These are phyloP conservation scores for Seira sanloemensis DNA, from an alignment of 2,888 invertebrate species.

Conservation along the genomic window DNA sequence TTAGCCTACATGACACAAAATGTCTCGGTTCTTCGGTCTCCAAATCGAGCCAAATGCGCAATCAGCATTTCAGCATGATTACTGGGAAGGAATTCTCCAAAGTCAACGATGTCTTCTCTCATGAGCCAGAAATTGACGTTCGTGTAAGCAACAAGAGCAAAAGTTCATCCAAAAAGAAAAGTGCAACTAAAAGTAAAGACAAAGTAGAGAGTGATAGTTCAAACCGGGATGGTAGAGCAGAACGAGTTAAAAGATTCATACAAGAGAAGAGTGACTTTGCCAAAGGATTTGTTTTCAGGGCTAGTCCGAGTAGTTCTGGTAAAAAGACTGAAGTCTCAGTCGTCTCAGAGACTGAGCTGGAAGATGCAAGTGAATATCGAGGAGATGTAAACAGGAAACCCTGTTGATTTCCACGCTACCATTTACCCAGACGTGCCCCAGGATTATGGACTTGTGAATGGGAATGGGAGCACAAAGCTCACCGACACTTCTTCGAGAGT, in stretches of 20 bases:
- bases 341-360: constrained; percentile 23
- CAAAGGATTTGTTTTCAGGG: constrained; percentile 34
- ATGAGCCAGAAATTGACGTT: constrained; percentile 54
- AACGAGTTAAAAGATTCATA: constrained; percentile 31
- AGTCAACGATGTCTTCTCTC: constrained; percentile 61
- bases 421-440: constrained; percentile 45
- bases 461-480: not conserved
- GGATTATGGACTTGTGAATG: not conserved
- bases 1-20: no score
- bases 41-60: constrained; percentile 61
- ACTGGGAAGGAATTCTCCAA: constrained; percentile 68
- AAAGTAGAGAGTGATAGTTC: not conserved
- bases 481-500: not conserved
- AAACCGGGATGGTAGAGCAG: constrained; percentile 1
- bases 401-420: constrained; percentile 18
- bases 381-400: not conserved
- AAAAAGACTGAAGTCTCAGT: constrained; percentile 27
- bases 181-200: not conserved
- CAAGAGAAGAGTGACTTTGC: constrained; percentile 32
- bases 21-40: constrained; percentile 63
- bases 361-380: not conserved
- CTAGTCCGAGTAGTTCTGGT: not conserved
- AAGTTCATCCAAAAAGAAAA: constrained; percentile 1
- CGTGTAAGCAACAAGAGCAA: constrained; percentile 4
- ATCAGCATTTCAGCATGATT: constrained; percentile 65